phyloP scores from a whole-genome alignment of 1,140 invertebrate genomes.

The Gyrodactylus salaris region DNA sequence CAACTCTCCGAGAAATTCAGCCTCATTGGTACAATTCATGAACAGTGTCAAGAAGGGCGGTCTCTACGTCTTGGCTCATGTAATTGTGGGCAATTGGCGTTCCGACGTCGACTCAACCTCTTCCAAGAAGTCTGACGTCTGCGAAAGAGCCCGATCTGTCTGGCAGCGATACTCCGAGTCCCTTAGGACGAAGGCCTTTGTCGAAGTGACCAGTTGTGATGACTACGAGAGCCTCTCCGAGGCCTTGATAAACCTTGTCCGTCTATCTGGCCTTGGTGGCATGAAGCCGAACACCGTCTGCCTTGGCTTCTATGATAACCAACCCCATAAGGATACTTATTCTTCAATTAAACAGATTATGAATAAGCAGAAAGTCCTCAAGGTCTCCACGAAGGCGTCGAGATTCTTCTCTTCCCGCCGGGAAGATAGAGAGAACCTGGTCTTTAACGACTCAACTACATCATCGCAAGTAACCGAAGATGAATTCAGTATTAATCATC shows the following conservation, averaged over 20 bases:
- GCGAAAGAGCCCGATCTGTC: no score
- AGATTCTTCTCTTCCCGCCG: neutral
- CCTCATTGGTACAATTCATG: slow-evolving; percentile 69
- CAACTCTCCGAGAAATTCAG: slow-evolving; percentile 48
- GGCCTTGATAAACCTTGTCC: slow-evolving; percentile 37
- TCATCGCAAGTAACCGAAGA: neutral
- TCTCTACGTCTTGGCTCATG: slow-evolving; percentile 64
- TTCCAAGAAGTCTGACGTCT: no score
- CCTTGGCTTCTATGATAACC: slow-evolving; percentile 36
- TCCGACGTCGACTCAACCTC: no score
- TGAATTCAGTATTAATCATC: neutral
- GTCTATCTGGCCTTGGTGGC: slow-evolving; percentile 66
- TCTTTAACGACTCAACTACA: no score
- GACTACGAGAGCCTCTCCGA: slow-evolving; percentile 48
- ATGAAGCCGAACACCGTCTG: slow-evolving; percentile 91
- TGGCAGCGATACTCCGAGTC: slow-evolving; percentile 27
- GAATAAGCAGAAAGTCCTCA: neutral
- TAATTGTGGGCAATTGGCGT: slow-evolving; percentile 26
- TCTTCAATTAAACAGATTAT: neutral
- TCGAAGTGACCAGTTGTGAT: slow-evolving; percentile 55
- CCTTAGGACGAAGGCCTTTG: slow-evolving; percentile 70
- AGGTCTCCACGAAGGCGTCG: neutral
- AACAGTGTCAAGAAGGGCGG: slow-evolving; percentile 96
- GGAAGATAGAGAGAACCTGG: neutral
- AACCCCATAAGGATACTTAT: neutral